These are phyloP conservation scores for Zaprionus davidi DNA, from an alignment of 1,140 invertebrate species.

Conservation along the genomic window DNA sequence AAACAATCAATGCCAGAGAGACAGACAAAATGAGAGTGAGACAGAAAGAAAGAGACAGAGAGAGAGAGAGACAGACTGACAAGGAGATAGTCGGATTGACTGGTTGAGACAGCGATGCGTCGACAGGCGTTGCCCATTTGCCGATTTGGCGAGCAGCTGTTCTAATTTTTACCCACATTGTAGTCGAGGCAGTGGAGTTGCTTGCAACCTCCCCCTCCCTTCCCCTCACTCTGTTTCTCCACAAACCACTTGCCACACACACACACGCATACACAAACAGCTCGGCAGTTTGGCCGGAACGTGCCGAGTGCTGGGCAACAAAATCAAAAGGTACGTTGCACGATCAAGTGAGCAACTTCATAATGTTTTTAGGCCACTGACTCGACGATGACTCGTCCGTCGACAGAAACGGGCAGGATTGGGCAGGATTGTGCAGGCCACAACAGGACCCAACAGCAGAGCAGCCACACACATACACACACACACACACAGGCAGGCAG, in stretches of 20 bases:
- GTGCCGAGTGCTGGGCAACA: conserved; percentile 74
- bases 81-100: conserved; percentile 7
- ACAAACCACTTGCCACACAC: conserved; percentile 7
- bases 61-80: not conserved
- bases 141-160: conserved; percentile 38
- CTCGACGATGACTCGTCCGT: conserved; percentile 65
- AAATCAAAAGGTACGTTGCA: conserved; percentile 78
- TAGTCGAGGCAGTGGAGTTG: conserved; percentile 1
- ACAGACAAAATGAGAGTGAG: not conserved
- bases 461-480: not conserved
- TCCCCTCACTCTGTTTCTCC: not conserved
- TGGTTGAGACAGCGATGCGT: conserved; percentile 33
- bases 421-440: conserved; percentile 4
- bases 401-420: conserved; percentile 2
- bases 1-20: conserved; percentile 71
- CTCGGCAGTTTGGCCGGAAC: conserved; percentile 35
- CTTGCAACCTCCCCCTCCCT: not conserved
- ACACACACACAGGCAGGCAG: not conserved
- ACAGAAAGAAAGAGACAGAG: not conserved
- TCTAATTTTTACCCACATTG: conserved; percentile 36
- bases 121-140: conserved; percentile 32
- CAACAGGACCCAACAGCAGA: not conserved
- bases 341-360: conserved; percentile 84
- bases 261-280: not conserved
- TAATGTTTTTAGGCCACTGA: conserved; percentile 80